Conservation (phyloP, 2,113 vertebrate genomes). For the Entosphenus tridentatus region DNA sequence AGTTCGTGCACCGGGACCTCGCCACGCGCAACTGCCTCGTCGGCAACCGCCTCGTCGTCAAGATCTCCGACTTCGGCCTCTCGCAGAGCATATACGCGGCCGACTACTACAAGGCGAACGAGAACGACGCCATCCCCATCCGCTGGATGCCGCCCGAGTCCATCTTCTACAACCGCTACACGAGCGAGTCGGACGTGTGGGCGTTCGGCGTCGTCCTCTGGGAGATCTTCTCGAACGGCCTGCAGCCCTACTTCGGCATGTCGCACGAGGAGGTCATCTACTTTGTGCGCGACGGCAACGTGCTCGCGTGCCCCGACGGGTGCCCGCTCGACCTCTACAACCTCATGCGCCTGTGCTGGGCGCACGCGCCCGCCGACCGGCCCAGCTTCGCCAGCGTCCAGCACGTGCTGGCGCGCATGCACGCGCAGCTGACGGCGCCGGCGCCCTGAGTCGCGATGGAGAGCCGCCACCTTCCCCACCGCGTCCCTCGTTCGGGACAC, state of each 20-base stretch:
- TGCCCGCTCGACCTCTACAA: constrained; percentile 82
- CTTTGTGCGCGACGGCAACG: constrained; percentile 71
- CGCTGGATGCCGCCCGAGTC: constrained; percentile 98
- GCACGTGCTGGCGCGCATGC: constrained; percentile 76
- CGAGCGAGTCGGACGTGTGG: constrained; percentile 85
- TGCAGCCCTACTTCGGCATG: constrained; percentile 97
- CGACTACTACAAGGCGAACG: constrained; percentile 90
- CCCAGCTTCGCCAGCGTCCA: constrained; percentile 73
- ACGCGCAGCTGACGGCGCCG: constrained; percentile 19
- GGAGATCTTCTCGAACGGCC: constrained; percentile 88
- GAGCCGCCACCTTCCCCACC: too few relatives aligned
- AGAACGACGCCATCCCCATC: constrained; percentile 86
- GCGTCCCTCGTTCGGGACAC: too few relatives aligned
- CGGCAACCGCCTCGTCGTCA: constrained; percentile 68
- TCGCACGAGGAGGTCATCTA: constrained; percentile 93
- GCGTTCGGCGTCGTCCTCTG: constrained; percentile 83
- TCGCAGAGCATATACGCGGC: constrained; percentile 89
- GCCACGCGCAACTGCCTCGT: constrained; percentile 91
- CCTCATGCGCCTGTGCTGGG: constrained; percentile 93
- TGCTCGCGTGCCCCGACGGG: constrained; percentile 62
- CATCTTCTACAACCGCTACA: constrained; percentile 96
- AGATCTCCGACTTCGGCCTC: constrained; percentile 88
- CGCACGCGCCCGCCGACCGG: constrained; percentile 45
- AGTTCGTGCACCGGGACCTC: constrained; percentile 83
- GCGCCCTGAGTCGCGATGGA: too few relatives aligned